Conservation (phyloP, 2,888 invertebrate species). For the Helicoverpa assulta region DNA sequence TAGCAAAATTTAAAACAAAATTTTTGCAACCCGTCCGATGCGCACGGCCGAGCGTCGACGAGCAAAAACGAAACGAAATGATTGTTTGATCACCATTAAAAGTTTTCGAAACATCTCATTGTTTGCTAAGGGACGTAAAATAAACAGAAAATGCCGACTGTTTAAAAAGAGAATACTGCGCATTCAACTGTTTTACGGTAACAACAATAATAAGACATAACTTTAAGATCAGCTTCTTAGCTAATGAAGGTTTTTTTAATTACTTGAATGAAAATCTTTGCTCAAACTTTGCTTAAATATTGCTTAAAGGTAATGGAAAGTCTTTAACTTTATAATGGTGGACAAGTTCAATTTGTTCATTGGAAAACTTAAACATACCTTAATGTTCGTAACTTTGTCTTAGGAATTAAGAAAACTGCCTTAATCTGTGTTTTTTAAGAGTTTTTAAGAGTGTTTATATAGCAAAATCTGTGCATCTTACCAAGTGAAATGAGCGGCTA, state of each 20-base stretch:
- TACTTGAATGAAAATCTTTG: constrained; percentile 54
- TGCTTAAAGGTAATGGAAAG: not conserved
- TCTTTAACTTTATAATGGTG: not conserved
- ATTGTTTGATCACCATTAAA: constrained; percentile 88
- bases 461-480: too few species aligned
- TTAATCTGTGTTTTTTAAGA: not conserved
- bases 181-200: constrained; percentile 59
- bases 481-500: too few species aligned
- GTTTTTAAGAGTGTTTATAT: too few species aligned
- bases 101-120: constrained; percentile 83
- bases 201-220: constrained; percentile 56
- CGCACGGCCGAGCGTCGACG: constrained; percentile 50
- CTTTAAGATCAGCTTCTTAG: constrained; percentile 49
- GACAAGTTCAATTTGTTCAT: not conserved
- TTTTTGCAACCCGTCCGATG: constrained; percentile 68
- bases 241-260: constrained; percentile 43
- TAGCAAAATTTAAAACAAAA: constrained; percentile 63
- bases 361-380: not conserved
- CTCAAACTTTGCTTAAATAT: constrained; percentile 3
- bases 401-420: not conserved
- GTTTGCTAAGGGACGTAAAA: constrained; percentile 73
- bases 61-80: constrained; percentile 77
- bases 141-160: constrained; percentile 74
- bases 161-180: constrained; percentile 60
- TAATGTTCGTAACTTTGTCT: not conserved